These are phyloP conservation scores for Hycleus phaleratus DNA, from an alignment of 1,140 invertebrate species.

Conservation along the genomic window DNA sequence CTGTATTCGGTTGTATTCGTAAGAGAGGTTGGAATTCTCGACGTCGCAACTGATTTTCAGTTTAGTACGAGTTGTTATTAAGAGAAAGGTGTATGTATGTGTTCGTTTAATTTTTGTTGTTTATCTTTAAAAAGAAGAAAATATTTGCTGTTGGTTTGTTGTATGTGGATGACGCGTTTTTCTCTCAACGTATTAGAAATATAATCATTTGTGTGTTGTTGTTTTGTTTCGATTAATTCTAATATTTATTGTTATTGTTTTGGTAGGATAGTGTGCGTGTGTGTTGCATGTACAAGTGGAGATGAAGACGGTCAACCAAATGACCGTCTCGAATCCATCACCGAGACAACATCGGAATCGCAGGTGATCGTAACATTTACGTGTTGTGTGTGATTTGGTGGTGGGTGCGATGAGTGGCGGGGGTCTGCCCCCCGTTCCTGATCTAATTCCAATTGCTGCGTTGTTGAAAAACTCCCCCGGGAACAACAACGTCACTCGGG, in stretches of 20 bases:
- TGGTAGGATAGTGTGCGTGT: background rate
- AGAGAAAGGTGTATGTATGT: too few relatives aligned
- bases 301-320: background rate
- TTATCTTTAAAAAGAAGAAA: too few relatives aligned
- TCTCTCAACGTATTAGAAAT: too few relatives aligned
- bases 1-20: conserved; percentile 3
- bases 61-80: too few relatives aligned
- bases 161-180: too few relatives aligned
- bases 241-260: background rate
- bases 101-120: too few relatives aligned
- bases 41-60: too few relatives aligned
- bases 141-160: too few relatives aligned
- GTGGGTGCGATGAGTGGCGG: conserved; percentile 35
- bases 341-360: background rate
- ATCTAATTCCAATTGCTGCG: conserved; percentile 38
- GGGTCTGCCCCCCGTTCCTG: conserved; percentile 39
- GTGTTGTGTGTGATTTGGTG: conserved; percentile 5
- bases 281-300: background rate
- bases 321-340: too few relatives aligned
- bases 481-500: conserved; percentile 19
- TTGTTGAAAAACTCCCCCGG: conserved; percentile 30
- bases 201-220: conserved; percentile 9
- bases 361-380: background rate
- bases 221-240: conserved; percentile 17
- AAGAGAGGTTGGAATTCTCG: background rate